Conservation (phyloP, 1,140 invertebrate species). For the Hypothenemus hampei region DNA sequence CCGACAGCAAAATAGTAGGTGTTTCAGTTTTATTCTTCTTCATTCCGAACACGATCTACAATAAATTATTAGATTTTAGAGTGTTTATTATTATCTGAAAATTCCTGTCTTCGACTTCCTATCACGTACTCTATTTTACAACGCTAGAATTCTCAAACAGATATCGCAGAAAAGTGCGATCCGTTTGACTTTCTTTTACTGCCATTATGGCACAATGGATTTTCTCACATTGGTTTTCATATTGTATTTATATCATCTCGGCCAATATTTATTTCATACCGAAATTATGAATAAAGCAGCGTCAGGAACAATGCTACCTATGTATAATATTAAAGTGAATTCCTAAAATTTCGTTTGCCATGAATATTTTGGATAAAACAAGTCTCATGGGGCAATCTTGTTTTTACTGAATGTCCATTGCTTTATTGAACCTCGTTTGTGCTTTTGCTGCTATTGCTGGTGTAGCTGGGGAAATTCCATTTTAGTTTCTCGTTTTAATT, state of each 20-base stretch:
- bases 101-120: constrained; percentile 26
- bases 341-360: no score
- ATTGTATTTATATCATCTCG: constrained; percentile 15
- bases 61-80: constrained; percentile 28
- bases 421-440: background rate
- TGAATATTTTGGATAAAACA: background rate
- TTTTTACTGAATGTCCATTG: background rate
- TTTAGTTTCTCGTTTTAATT: background rate
- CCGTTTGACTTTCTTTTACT: constrained; percentile 21
- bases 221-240: constrained; percentile 21
- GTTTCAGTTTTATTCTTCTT: background rate
- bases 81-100: constrained; percentile 25
- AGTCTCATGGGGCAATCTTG: background rate
- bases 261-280: no score
- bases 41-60: constrained; percentile 21
- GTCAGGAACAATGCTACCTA: no score
- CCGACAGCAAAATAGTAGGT: background rate
- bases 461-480: background rate
- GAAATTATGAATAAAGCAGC: no score
- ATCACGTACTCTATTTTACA: constrained; percentile 25
- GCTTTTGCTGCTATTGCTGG: no score
- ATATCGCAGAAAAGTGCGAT: constrained; percentile 26
- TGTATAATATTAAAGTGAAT: no score
- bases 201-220: constrained; percentile 20
- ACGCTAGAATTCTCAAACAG: constrained; percentile 25